Base-by-base conservation (phyloP, 2,797 vertebrate genomes). In the Leptoclinus maculatus region DNA sequence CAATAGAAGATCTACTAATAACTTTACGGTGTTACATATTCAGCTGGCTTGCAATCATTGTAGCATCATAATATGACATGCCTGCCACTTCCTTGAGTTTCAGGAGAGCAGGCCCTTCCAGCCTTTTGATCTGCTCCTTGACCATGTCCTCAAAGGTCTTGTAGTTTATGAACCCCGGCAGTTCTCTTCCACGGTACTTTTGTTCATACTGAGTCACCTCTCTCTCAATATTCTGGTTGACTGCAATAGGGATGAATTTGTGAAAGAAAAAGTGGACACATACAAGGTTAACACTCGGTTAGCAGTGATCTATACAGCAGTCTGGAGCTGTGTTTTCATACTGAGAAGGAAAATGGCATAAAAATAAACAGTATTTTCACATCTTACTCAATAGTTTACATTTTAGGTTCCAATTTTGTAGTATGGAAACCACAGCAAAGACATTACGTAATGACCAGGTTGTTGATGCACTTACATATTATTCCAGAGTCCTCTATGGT, bases 161-260 rank as follows among this genome's bases (percentile, higher is more conserved):
- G 83, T 96, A 97, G 83, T 92, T 97, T 87, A 92, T 92, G 82
- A 98, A 97, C 0, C 96, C 96, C 0, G 95, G 96, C 34, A 97
- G 93, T 76, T 97, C 96, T 84, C 95, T 88, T 2, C 97, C 96
- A 2, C 96, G 93, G 71, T 95, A 96, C 19, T 32, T 93, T 0
- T 78, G 70, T 78, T 97, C 96, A 5, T 95, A 96, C 14, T 72
- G 66, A 1, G 0, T 11, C 0, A 92, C 75, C 77, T 95, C 90
- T 0, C 0, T 19, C 2, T 79, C 64, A 9, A 96, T 80, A 14
- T 91, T 92, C 90, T 88, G 93, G 7, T 45, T 78, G 21, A 78
- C 76, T 78, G 23, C 32, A 29, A 39, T 2, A 25, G 9, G 1
- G 36, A 58, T 38, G 4, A 3, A 68, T 62, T 34, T 19, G 19